Evolutionary conservation across 2,888 invertebrate species (phyloP).

Genomic region (Drosophila sordidula): DNA sequence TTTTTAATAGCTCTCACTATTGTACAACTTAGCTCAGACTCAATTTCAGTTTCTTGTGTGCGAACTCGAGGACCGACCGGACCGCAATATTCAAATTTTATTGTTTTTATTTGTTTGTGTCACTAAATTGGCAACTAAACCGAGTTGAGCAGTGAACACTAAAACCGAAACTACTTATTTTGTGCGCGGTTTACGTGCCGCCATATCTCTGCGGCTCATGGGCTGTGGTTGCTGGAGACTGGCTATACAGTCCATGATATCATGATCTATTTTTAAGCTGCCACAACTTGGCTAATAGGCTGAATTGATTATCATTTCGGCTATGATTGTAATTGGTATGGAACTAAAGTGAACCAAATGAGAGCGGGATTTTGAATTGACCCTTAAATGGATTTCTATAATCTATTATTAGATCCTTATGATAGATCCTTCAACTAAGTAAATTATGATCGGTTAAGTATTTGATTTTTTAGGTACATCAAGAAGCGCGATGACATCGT

Average conservation of each 20-base stretch:
- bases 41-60: constrained; percentile 5
- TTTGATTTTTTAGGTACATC: constrained; percentile 12
- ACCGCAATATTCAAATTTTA: constrained; percentile 69
- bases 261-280: constrained; percentile 68
- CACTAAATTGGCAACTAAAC: constrained; percentile 75
- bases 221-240: constrained; percentile 43
- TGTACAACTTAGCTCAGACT: constrained; percentile 45
- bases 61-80: constrained; percentile 29
- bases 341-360: constrained; percentile 3
- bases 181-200: constrained; percentile 35
- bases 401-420: no score
- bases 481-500: constrained; percentile 30
- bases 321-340: constrained; percentile 44
- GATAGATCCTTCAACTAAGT: not conserved
- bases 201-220: constrained; percentile 9
- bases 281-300: constrained; percentile 32
- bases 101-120: constrained; percentile 65
- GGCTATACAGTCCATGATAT: constrained; percentile 68
- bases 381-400: no score
- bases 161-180: constrained; percentile 59
- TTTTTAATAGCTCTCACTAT: constrained; percentile 72
- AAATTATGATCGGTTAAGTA: constrained; percentile 6
- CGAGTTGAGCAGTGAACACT: constrained; percentile 53
- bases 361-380: not conserved
- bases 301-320: constrained; percentile 52